Evolutionary conservation across 1,140 invertebrate genomes (phyloP), one percentile per base, ranked within the genome.

Genomic region (Danaus plexippus): DNA sequence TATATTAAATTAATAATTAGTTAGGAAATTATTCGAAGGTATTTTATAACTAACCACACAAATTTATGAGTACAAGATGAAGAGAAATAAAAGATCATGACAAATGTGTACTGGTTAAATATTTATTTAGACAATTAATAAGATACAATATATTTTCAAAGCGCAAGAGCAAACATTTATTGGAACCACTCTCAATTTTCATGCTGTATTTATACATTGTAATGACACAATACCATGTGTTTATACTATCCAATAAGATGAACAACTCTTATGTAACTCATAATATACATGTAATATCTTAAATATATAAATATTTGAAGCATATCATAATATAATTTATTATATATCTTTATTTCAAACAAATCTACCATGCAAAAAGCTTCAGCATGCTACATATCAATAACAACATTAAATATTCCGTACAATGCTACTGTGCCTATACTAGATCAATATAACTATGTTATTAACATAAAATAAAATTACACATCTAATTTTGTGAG

Each of bases 51-150:
- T 32, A 2, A 32, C 22, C 7, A 4, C 7, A 32, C 22, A 32
- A 32, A 32, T 32, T 7, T 2, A 32, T 32, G 2, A 32, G 22
- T 32, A 32, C 22, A 5, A 32, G 7, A 32, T 32, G 22, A 32
- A 41, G 44, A 55, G 15, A 51, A 69, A 74, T 69, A 68, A 70
- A 70, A 66, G 12, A 60, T 43, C 61, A 61, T 61, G 11, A 56
- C 64, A 67, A 64, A 71, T 73, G 73, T 75, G 71, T 75, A 76
- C 80, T 71, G 81, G 73, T 83, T 86, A 85, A 85, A 85, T 80
- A 82, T 86, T 84, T 84, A 83, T 79, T 83, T 75, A 73, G 71
- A 85, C 71, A 80, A 71, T 76, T 62, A 61, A 63, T 71, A 58
- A 73, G 65, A 59, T 75, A 84, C 78, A 83, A 76, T 77, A 76